A percentile compares a stretch with the other conserved stretches of the same genome.
Conservation (phyloP, 1,140 invertebrate genomes). For the Potamilus streckersoni region DNA sequence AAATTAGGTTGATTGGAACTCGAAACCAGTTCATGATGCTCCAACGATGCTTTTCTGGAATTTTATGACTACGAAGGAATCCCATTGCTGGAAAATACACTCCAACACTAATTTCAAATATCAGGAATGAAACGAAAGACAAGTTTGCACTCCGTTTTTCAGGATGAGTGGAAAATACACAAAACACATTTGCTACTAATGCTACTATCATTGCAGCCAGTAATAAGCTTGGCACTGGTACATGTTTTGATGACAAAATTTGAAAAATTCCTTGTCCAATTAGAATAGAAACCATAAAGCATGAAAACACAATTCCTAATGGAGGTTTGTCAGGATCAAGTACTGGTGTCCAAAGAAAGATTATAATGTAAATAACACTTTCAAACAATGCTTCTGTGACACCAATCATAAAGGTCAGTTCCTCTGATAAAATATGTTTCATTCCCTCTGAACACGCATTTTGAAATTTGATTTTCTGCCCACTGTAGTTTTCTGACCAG, state of each 20-base stretch:
- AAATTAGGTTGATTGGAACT: conserved; percentile 66
- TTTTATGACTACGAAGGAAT: conserved; percentile 73
- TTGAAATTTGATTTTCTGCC: conserved; percentile 65
- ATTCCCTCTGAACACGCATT: conserved; percentile 67
- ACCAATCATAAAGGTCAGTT: conserved; percentile 74
- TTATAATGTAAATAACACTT: conserved; percentile 80
- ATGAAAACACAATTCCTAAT: conserved; percentile 71
- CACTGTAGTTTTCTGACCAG: conserved; percentile 77
- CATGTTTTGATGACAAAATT: conserved; percentile 61
- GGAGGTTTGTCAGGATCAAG: conserved; percentile 69
- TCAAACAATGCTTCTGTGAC: conserved; percentile 79
- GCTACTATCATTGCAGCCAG: conserved; percentile 59
- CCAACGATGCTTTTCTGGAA: conserved; percentile 72
- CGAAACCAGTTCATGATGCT: conserved; percentile 68
- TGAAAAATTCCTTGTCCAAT: conserved; percentile 76
- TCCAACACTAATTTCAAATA: conserved; percentile 74
- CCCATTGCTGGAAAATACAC: conserved; percentile 72
- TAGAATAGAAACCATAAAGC: conserved; percentile 79
- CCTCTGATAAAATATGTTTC: conserved; percentile 63
- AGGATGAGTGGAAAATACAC: conserved; percentile 60
- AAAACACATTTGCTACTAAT: conserved; percentile 54
- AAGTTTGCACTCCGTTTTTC: conserved; percentile 53
- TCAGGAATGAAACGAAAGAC: conserved; percentile 74
- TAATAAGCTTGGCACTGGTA: conserved; percentile 64
- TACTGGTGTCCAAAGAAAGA: conserved; percentile 81